These are phyloP conservation scores for Cantharis nigra DNA, from an alignment of 2,888 invertebrate species.

Conservation along the genomic window DNA sequence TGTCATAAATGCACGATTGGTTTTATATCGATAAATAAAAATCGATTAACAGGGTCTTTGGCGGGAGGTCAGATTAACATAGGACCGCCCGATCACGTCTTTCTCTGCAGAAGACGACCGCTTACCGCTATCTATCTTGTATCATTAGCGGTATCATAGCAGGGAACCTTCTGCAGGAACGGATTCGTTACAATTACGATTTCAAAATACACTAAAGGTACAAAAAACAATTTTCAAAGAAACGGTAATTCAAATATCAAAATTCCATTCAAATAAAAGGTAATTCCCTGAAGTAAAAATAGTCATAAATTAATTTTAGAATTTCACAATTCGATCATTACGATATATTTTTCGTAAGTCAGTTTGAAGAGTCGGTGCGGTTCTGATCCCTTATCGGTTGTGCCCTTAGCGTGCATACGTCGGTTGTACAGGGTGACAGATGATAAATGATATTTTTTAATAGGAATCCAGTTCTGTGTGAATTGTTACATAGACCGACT, in stretches of 20 bases:
- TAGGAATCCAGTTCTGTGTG: slow-evolving; percentile 54
- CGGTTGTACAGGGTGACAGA: slow-evolving; percentile 49
- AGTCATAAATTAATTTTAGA: neutral
- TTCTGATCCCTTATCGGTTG: slow-evolving; percentile 42
- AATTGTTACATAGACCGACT: slow-evolving; percentile 50
- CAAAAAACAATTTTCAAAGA: neutral
- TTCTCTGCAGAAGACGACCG: slow-evolving; percentile 38
- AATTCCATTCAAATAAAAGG: neutral
- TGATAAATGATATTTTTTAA: slow-evolving; percentile 56
- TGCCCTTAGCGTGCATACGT: slow-evolving; percentile 47
- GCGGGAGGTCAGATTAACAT: slow-evolving; percentile 40
- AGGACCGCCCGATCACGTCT: slow-evolving; percentile 39
- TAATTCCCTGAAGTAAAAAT: neutral
- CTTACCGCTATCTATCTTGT: slow-evolving; percentile 44
- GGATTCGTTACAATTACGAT: slow-evolving; percentile 22
- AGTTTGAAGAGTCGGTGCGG: slow-evolving; percentile 29
- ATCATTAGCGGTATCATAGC: slow-evolving; percentile 49
- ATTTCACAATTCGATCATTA: neutral
- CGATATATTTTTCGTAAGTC: neutral
- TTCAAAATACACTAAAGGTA: neutral
- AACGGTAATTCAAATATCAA: neutral
- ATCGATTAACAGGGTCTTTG: slow-evolving; percentile 44
- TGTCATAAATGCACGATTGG: slow-evolving; percentile 41
- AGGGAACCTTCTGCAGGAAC: slow-evolving; percentile 41
- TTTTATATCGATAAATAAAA: slow-evolving; percentile 47